These are phyloP conservation scores for Idaea dimidiata DNA, from an alignment of 2,888 invertebrate genomes.

Conservation along the genomic window DNA sequence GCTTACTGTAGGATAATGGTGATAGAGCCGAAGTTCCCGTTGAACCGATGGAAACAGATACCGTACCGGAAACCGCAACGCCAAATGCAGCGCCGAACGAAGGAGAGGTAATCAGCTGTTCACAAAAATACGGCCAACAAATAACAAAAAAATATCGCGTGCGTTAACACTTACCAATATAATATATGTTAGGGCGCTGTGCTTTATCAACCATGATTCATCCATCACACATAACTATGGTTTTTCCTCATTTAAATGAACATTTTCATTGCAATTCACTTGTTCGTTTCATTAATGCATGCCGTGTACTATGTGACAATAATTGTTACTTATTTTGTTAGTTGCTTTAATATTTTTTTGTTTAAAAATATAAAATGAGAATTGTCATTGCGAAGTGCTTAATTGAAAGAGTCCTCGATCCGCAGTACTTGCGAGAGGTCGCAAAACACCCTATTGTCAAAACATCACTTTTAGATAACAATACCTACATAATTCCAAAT, in stretches of 20 bases:
- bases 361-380: background rate
- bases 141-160: background rate
- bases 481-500: too few species aligned
- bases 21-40: slow-evolving; percentile 40
- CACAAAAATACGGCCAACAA: background rate
- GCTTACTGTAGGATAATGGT: slow-evolving; percentile 50
- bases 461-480: background rate
- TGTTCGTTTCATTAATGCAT: background rate
- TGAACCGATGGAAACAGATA: slow-evolving; percentile 46
- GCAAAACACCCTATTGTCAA: background rate
- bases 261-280: background rate
- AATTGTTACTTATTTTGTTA: background rate
- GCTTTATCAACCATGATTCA: background rate
- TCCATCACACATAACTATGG: background rate
- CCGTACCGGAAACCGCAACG: slow-evolving; percentile 12
- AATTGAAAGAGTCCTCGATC: background rate
- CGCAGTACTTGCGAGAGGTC: background rate
- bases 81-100: slow-evolving; percentile 29
- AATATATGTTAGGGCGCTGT: background rate
- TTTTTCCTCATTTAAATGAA: background rate
- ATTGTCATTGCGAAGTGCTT: background rate
- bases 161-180: background rate
- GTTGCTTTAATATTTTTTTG: background rate
- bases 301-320: background rate
- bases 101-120: slow-evolving; percentile 44